Evolutionary conservation across 2,888 invertebrate genomes (phyloP), one percentile per base, ranked within the genome.

Genomic region (Orthonychiurus folsomi): DNA sequence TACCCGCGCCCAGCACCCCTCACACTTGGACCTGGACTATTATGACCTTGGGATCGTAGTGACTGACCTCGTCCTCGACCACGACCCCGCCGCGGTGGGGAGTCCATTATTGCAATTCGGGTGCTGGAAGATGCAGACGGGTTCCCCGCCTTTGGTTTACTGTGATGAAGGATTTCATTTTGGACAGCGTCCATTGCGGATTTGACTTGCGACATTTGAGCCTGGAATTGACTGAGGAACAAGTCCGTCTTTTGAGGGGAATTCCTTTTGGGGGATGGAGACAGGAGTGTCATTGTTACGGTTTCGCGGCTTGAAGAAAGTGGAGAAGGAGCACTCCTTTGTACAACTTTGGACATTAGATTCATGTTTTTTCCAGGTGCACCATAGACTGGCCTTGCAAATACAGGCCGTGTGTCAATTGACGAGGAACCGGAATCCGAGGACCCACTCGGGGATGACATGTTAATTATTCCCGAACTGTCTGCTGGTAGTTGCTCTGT

Each of bases 191-290:
- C 70, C 69, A 72, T 69, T 3, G 70, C 72, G 0, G 66, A 63
- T 52, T 69, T 70, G 68, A 72, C 67, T 69, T 72, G 70, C 23
- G 70, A 66, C 72, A 72, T 70, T 69, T 72, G 72, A 26, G 65
- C 70, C 67, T 70, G 70, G 64, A 72, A 70, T 37, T 37, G 37
- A 37, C 37, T 37, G 5, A 37, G 37, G 37, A 37, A 37, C 37
- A 37, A 37, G 15, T 69, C 69, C 57, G 71, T 66, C 61, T 62
- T 67, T 61, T 67, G 66, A 55, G 65, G 62, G 18, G 59, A 18
- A 3, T 28, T 20, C 21, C 23, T 18, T 59, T 52, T 27, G 18
- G 57, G 54, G 3, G 37, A 37, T 37, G 26, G 56, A 20, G 61
- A 57, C 27, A 57, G 28, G 18, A 28, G 27, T 12, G 56, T 50